These are phyloP conservation scores for Oreamnos americanus DNA, from an alignment of 2,113 vertebrate species.

Conservation along the genomic window DNA sequence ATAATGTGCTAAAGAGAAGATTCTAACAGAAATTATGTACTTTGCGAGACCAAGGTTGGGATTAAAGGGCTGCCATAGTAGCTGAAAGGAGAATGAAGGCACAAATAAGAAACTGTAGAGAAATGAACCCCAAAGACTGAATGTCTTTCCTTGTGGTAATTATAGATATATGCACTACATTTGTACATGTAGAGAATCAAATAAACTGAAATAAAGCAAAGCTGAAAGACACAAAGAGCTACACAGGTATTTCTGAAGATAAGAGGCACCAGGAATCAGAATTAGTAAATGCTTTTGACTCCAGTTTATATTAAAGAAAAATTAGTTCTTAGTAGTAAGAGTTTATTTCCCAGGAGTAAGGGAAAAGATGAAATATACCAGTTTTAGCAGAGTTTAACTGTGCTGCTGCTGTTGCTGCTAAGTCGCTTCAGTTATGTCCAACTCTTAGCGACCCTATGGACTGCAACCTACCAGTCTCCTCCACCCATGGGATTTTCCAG, in stretches of 20 bases:
- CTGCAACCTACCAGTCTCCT: too few relatives aligned
- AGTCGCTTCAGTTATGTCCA: rapidly evolving
- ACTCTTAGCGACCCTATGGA: too few relatives aligned
- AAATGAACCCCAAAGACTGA: background rate
- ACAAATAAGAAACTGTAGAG: background rate
- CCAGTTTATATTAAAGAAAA: background rate
- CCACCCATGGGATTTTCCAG: too few relatives aligned
- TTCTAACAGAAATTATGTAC: background rate
- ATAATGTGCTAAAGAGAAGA: background rate
- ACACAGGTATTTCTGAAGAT: background rate
- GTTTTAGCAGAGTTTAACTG: background rate
- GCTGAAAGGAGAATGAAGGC: background rate
- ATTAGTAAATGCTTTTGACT: background rate
- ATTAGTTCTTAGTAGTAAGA: background rate
- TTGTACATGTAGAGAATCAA: background rate
- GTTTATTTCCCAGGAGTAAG: background rate
- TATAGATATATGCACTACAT: background rate
- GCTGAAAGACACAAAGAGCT: background rate
- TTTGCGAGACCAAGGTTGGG: background rate
- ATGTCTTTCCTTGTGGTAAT: background rate
- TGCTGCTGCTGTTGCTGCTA: background rate
- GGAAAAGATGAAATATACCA: background rate
- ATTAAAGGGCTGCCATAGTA: background rate
- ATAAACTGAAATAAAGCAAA: background rate
- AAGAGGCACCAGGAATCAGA: background rate